These are phyloP conservation scores for Steatornis caripensis DNA, from an alignment of 2,113 vertebrate genomes.

Conservation along the genomic window DNA sequence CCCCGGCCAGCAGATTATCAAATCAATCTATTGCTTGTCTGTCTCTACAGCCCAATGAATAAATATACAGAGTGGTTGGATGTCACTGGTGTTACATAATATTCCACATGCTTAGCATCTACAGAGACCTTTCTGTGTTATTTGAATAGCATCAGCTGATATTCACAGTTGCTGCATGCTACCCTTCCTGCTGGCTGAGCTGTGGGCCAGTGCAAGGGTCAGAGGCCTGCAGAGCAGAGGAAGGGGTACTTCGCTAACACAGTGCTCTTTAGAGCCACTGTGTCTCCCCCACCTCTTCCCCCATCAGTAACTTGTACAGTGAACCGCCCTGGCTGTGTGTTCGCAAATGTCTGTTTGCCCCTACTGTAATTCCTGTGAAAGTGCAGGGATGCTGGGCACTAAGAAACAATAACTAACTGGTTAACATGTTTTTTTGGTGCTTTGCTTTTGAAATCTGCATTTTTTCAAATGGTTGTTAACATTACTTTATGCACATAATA, in stretches of 20 bases:
- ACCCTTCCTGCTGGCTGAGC: not conserved
- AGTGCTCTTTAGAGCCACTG: not conserved
- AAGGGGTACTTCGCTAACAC: not conserved
- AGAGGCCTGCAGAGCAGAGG: not conserved
- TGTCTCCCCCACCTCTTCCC: not conserved
- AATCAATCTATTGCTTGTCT: not conserved
- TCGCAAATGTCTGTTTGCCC: not conserved
- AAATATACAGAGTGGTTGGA: not conserved
- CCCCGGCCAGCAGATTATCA: not conserved
- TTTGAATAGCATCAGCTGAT: not conserved
- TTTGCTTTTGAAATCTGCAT: not conserved
- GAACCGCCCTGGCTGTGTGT: not conserved
- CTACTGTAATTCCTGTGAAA: not conserved
- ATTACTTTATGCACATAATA: not conserved
- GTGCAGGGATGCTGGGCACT: too few relatives aligned
- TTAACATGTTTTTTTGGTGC: not conserved
- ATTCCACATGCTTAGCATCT: not conserved
- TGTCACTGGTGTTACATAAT: not conserved
- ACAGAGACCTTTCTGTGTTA: not conserved
- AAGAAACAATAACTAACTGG: not conserved
- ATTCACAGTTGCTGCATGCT: accelerated
- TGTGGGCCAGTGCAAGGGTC: accelerated
- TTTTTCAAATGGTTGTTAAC: not conserved
- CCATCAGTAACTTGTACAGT: not conserved
- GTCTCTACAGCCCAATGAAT: not conserved